These are phyloP conservation scores for Polyploca ridens DNA, from an alignment of 2,888 invertebrate genomes.

Conservation along the genomic window DNA sequence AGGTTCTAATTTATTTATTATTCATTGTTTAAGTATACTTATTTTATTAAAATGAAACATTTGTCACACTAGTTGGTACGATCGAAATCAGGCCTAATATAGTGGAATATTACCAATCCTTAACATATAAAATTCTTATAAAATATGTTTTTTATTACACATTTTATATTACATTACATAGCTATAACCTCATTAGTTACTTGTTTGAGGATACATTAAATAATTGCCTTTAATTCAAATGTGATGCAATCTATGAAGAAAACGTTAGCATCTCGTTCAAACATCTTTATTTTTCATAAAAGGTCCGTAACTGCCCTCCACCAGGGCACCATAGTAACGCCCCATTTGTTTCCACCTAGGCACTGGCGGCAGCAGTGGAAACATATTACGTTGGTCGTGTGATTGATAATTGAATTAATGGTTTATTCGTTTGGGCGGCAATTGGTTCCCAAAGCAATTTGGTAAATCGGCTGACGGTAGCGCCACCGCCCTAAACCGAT, in stretches of 20 bases:
- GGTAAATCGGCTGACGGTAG: constrained; percentile 43
- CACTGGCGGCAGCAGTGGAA: constrained; percentile 31
- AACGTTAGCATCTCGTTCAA: background rate
- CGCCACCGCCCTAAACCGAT: constrained; percentile 37
- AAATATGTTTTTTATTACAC: too few relatives aligned
- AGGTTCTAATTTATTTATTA: too few relatives aligned
- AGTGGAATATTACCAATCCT: too few relatives aligned
- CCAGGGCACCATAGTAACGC: background rate
- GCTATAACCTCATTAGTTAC: too few relatives aligned
- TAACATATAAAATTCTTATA: too few relatives aligned
- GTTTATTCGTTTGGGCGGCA: constrained; percentile 46
- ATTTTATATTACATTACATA: too few relatives aligned
- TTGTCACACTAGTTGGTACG: too few relatives aligned
- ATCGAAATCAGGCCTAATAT: too few relatives aligned
- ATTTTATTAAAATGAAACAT: too few relatives aligned
- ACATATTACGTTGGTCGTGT: constrained; percentile 37
- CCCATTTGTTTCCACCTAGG: background rate
- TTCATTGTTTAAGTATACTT: too few relatives aligned
- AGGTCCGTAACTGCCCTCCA: background rate
- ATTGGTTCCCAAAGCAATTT: constrained; percentile 51
- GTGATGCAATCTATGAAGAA: background rate
- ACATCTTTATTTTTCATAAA: background rate
- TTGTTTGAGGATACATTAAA: too few relatives aligned
- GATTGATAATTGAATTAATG: constrained; percentile 59
- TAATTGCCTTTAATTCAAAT: background rate